Evolutionary conservation across 2,888 invertebrate species (phyloP).

Genomic region (Pheosia gnoma): DNA sequence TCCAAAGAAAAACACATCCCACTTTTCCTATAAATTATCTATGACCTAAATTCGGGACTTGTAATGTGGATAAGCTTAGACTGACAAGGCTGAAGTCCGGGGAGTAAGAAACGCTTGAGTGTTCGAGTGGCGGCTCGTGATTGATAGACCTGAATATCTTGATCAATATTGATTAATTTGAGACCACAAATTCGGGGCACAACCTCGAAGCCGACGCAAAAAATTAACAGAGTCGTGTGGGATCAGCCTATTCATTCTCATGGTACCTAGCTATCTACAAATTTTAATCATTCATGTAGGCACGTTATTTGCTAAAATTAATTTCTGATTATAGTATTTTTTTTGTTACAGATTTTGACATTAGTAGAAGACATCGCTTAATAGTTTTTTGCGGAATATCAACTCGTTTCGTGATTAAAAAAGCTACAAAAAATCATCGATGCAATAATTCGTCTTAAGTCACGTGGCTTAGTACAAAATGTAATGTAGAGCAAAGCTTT

Average conservation of each 20-base stretch:
- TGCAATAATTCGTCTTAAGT: too few relatives aligned
- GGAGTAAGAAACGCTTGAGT: slow-evolving; percentile 4
- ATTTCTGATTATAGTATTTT: too few relatives aligned
- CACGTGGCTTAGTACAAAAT: too few relatives aligned
- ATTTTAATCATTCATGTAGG: not conserved
- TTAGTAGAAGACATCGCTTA: too few relatives aligned
- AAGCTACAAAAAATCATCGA: too few relatives aligned
- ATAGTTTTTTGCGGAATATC: too few relatives aligned
- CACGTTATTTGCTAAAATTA: too few relatives aligned
- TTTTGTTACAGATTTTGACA: too few relatives aligned
- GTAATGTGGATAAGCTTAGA: not conserved
- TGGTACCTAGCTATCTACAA: not conserved
- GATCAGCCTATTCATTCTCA: not conserved
- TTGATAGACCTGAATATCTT: slow-evolving; percentile 6
- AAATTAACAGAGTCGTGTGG: not conserved
- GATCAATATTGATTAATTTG: slow-evolving; percentile 7
- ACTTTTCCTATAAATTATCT: not conserved
- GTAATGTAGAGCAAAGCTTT: too few relatives aligned
- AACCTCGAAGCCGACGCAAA: slow-evolving; percentile 2
- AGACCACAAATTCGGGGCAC: slow-evolving; percentile 3
- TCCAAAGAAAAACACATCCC: not conserved
- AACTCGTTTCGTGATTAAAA: too few relatives aligned
- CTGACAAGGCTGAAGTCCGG: slow-evolving; percentile 1
- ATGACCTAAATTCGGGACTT: slow-evolving; percentile 1
- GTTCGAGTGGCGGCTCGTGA: slow-evolving; percentile 3